phyloP scores from a whole-genome alignment of 2,888 invertebrate genomes.

The Octodonta nipae region DNA sequence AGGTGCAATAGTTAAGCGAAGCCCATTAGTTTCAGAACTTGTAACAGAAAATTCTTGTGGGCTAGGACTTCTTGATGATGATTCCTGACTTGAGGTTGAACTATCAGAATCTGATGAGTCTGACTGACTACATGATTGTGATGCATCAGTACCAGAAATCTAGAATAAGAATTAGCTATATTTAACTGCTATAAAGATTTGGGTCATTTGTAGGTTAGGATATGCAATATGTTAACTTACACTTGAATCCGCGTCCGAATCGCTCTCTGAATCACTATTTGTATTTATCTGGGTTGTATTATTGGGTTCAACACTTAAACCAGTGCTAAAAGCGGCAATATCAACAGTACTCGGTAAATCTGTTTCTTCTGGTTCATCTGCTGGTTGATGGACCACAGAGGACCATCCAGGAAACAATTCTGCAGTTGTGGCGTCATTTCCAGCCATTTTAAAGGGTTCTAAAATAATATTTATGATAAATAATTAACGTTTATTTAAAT shows the following conservation, averaged over 20 bases:
- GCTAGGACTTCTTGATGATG: constrained; percentile 31
- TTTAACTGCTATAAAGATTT: background rate
- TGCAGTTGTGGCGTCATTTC: constrained; percentile 33
- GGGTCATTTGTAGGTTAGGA: too few relatives aligned
- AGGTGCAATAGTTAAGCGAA: constrained; percentile 48
- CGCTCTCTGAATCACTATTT: constrained; percentile 42
- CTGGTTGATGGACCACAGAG: constrained; percentile 44
- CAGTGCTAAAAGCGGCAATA: constrained; percentile 50
- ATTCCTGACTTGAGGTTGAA: constrained; percentile 32
- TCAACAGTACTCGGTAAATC: constrained; percentile 53
- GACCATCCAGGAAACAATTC: constrained; percentile 40
- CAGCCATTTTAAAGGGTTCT: constrained; percentile 28
- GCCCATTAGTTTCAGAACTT: constrained; percentile 44
- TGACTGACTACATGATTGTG: constrained; percentile 33
- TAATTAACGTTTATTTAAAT: too few relatives aligned
- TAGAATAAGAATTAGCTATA: constrained; percentile 17
- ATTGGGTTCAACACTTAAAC: constrained; percentile 27
- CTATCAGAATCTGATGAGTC: constrained; percentile 34
- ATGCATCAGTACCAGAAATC: constrained; percentile 38
- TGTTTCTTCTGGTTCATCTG: constrained; percentile 48
- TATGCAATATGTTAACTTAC: constrained; percentile 19
- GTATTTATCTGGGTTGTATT: constrained; percentile 21
- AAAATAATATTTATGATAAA: too few relatives aligned
- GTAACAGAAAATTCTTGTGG: constrained; percentile 46
- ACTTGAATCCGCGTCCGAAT: constrained; percentile 43